Evolutionary conservation across 2,888 invertebrate species (phyloP), one percentile per base, ranked within the genome.

Genomic region (Villa cingulata): DNA sequence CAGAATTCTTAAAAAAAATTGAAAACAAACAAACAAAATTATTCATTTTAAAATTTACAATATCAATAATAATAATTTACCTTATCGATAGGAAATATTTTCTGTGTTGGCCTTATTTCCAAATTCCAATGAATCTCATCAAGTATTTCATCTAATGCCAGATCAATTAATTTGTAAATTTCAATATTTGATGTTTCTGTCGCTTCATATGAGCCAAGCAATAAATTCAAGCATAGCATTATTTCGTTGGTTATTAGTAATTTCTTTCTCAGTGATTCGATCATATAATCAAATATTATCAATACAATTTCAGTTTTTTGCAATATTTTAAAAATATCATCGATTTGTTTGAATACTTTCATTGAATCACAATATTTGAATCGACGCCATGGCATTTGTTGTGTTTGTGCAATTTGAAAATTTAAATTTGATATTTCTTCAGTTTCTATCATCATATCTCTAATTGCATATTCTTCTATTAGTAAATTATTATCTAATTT

Each of bases 201-300:
- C 18, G 54, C 43, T 9, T 32, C 29, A 12, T 32, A 12, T 12
- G 52, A 48, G 2, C 59, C 57, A 2, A 62, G 42, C 48, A 68
- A 54, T 42, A 63, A 56, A 1, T 59, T 57, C 14, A 62, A 17
- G 1, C 65, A 50, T 23, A 68, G 48, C 20, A 67, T 55, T 68
- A 78, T 68, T 66, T 86, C 86, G 52, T 76, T 80, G 53, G 70
- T 71, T 41, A 74, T 64, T 19, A 72, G 70, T 9, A 70, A 59
- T 27, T 73, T 68, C 51, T 72, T 70, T 1, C 66, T 58, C 55
- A 81, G 74, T 46, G 76, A 59, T 40, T 81, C 78, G 20, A 81
- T 61, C 47, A 86, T 70, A 47, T 71, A 71, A 62, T 85, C 80
- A 14, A 77, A 71, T 37, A 85, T 59, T 23, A 81, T 65, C 54